A percentile compares a stretch with the other conserved stretches of the same genome.
phyloP scores from a whole-genome alignment of 1,140 invertebrate species.

The Drosophila pachea region DNA sequence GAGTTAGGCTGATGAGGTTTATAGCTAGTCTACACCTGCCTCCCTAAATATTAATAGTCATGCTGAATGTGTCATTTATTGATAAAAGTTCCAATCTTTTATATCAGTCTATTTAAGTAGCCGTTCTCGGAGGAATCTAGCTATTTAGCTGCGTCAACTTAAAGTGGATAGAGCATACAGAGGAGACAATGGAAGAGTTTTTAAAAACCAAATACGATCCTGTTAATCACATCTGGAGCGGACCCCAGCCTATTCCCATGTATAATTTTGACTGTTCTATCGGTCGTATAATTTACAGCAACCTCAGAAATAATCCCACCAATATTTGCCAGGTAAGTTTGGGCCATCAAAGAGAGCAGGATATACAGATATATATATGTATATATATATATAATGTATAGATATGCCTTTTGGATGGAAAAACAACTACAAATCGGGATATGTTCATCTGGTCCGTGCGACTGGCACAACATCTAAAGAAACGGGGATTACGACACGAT shows the following conservation, averaged over 20 bases:
- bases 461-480: conserved; percentile 12
- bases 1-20: background rate
- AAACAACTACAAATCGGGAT: conserved; percentile 10
- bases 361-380: background rate
- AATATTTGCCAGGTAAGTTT: conserved; percentile 24
- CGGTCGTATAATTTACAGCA: conserved; percentile 16
- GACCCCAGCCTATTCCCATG: background rate
- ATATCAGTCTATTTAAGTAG: conserved; percentile 1
- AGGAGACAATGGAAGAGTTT: background rate
- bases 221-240: conserved; percentile 17
- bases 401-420: conserved; percentile 15
- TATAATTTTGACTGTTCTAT: conserved; percentile 28
- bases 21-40: background rate
- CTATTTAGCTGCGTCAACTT: background rate
- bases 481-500: conserved; percentile 16
- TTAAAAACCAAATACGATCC: conserved; percentile 11
- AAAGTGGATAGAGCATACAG: background rate
- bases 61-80: background rate
- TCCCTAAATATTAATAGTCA: background rate
- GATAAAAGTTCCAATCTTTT: background rate
- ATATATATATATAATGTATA: background rate
- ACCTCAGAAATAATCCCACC: conserved; percentile 4
- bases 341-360: too few relatives aligned
- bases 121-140: background rate
- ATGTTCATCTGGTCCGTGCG: conserved; percentile 16